Evolutionary conservation across 2,888 invertebrate genomes (phyloP).

Genomic region (Melinaea marsaeus): DNA sequence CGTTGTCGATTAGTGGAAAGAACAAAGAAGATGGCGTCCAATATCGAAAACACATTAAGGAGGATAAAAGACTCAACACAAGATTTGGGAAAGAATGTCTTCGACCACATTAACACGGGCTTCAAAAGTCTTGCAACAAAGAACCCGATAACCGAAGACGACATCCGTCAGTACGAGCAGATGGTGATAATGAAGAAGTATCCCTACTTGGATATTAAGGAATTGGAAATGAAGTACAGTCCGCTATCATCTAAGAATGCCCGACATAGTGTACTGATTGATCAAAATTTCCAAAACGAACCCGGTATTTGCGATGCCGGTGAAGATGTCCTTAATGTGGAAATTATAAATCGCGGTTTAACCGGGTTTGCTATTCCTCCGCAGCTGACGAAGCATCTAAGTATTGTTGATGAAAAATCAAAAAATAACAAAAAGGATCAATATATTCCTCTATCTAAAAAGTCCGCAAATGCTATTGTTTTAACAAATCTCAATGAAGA

Average conservation of each 20-base stretch:
- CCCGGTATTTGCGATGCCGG: conserved; percentile 49
- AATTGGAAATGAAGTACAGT: conserved; percentile 55
- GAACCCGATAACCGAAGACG: conserved; percentile 48
- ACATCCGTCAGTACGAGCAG: conserved; percentile 59
- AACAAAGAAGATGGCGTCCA: conserved; percentile 45
- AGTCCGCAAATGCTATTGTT: conserved; percentile 28
- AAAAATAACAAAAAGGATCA: conserved; percentile 28
- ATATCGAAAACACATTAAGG: conserved; percentile 42
- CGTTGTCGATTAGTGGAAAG: conserved; percentile 36
- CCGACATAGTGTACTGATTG: conserved; percentile 48
- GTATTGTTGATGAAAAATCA: conserved; percentile 34
- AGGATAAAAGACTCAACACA: conserved; percentile 46
- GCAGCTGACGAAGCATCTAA: conserved; percentile 40
- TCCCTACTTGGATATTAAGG: conserved; percentile 64
- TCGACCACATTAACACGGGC: conserved; percentile 36
- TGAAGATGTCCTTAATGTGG: conserved; percentile 57
- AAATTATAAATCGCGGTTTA: conserved; percentile 63
- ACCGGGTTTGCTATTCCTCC: conserved; percentile 64
- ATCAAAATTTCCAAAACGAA: conserved; percentile 42
- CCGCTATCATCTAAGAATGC: conserved; percentile 46
- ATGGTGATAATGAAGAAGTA: conserved; percentile 70
- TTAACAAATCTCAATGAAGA: conserved; percentile 41
- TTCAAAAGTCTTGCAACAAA: conserved; percentile 33
- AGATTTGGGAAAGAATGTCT: conserved; percentile 39
- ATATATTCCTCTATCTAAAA: conserved; percentile 18